A percentile compares a stretch with the other conserved stretches of the same genome.
Conservation (phyloP, 2,888 invertebrate genomes). For the Anoplius nigerrimus region DNA sequence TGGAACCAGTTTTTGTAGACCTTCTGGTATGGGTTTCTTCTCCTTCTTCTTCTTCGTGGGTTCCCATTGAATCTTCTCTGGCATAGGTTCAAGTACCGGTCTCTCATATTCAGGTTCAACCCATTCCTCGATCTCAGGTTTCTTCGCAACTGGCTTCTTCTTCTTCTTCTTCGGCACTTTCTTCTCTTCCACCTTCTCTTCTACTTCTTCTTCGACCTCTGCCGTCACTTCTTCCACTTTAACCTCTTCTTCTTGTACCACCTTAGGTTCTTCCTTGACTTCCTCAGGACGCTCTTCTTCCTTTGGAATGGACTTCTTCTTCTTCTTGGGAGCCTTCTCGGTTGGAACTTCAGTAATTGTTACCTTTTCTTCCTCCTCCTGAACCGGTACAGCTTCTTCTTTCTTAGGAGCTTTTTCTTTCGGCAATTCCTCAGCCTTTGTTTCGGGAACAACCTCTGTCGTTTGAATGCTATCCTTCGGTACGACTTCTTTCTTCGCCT, state of each 20-base stretch:
- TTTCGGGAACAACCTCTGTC: conserved; percentile 58
- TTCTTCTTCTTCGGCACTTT: conserved; percentile 70
- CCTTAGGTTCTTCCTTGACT: conserved; percentile 57
- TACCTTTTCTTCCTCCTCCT: conserved; percentile 25
- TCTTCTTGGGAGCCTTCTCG: conserved; percentile 60
- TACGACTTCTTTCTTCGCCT: conserved; percentile 67
- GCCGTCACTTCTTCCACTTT: conserved; percentile 37
- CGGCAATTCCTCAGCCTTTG: conserved; percentile 50
- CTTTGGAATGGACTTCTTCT: conserved; percentile 36
- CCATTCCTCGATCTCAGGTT: conserved; percentile 65
- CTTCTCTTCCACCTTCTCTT: conserved; percentile 67
- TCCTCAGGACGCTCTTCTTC: conserved; percentile 60
- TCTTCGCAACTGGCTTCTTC: conserved; percentile 68
- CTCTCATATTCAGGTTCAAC: conserved; percentile 71
- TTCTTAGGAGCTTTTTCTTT: conserved; percentile 49
- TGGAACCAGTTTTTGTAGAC: conserved; percentile 69
- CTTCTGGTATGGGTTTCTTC: conserved; percentile 50
- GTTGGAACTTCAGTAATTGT: conserved; percentile 70
- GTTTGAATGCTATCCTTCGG: conserved; percentile 64
- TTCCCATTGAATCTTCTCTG: conserved; percentile 71
- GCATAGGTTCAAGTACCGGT: conserved; percentile 72
- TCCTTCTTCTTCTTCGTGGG: conserved; percentile 66
- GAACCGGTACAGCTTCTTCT: conserved; percentile 52
- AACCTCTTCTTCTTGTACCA: conserved; percentile 47
- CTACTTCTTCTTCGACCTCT: conserved; percentile 47